phyloP scores from a whole-genome alignment of 2,797 vertebrate species.

The Chrysocyon brachyurus region DNA sequence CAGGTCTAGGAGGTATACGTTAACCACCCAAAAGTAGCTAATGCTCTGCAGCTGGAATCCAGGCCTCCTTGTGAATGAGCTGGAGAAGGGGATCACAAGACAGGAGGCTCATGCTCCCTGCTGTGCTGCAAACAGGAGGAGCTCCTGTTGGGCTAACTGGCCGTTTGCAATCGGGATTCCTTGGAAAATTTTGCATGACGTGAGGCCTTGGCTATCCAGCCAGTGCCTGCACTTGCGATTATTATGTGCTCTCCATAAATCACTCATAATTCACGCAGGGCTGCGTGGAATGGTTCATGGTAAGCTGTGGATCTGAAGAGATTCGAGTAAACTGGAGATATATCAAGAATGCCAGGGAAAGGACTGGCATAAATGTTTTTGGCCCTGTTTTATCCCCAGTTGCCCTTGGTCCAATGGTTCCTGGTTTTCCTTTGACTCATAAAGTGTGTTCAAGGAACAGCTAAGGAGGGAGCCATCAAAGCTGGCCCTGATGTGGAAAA shows the following conservation, averaged over 20 bases:
- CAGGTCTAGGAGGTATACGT: neutral
- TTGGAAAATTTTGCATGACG: conserved; percentile 52
- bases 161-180: conserved; percentile 8
- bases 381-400: conserved; percentile 32
- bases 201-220: conserved; percentile 3
- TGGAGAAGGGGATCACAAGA: neutral
- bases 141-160: neutral
- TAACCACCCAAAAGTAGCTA: neutral
- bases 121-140: neutral
- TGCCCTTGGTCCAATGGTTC: neutral
- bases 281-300: conserved; percentile 56
- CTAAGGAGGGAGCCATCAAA: neutral
- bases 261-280: conserved; percentile 46
- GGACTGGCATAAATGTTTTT: conserved; percentile 53
- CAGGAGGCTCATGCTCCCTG: accelerated
- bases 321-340: conserved; percentile 71
- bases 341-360: conserved; percentile 68
- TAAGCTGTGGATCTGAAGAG: conserved; percentile 62
- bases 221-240: conserved; percentile 54
- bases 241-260: conserved; percentile 67
- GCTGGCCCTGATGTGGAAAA: neutral
- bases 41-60: accelerated
- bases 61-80: conserved; percentile 5
- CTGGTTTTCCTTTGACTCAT: conserved; percentile 48
- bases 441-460: conserved; percentile 34